phyloP scores from a whole-genome alignment of 2,113 vertebrate genomes.

The Cochlearius cochlearius region DNA sequence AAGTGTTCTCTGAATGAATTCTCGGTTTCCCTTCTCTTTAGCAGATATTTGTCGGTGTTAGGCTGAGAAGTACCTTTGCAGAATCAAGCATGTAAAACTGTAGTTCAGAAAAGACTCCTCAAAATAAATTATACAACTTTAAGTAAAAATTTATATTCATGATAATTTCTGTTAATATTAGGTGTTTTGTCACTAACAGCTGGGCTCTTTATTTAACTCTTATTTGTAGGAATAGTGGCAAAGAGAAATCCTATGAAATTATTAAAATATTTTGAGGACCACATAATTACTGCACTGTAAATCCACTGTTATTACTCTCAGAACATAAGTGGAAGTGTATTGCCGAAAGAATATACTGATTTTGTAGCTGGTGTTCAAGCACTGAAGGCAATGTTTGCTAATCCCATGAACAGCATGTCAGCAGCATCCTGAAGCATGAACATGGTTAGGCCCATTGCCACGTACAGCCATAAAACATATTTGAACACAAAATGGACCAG shows the following conservation, averaged over 20 bases:
- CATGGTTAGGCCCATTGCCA: background rate
- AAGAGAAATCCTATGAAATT: background rate
- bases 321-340: background rate
- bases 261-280: background rate
- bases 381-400: background rate
- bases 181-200: background rate
- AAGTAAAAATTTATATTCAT: background rate
- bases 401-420: background rate
- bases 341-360: background rate
- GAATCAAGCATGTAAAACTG: background rate
- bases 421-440: background rate
- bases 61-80: background rate
- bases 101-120: background rate
- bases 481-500: background rate
- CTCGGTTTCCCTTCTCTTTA: background rate
- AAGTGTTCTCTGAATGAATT: background rate
- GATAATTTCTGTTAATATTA: background rate
- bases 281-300: background rate
- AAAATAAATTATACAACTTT: background rate
- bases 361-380: background rate
- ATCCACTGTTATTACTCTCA: background rate
- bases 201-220: background rate
- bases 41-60: background rate
- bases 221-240: background rate
- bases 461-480: background rate